Percentiles rank a stretch among this genome's conserved stretches.
These are phyloP conservation scores for Vesta saturnalis DNA, from an alignment of 2,888 invertebrate species.

Conservation along the genomic window DNA sequence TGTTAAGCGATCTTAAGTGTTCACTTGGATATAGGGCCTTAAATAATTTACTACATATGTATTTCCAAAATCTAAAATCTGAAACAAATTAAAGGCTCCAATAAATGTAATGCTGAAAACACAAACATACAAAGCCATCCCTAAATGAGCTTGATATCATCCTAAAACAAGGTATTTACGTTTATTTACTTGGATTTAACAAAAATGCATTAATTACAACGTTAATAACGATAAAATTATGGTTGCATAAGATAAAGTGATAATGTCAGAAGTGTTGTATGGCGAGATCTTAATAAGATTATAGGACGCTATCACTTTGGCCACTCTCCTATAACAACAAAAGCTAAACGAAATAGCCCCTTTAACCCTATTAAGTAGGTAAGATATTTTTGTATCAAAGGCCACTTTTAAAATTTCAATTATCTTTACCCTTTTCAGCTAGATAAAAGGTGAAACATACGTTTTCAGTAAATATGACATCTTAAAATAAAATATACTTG, in stretches of 20 bases:
- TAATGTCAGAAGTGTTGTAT: not conserved
- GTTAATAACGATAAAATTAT: too few species aligned
- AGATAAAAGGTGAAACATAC: not conserved
- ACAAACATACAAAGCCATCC: too few species aligned
- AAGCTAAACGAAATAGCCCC: slow-evolving; percentile 1
- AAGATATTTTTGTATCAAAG: not conserved
- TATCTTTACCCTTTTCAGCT: not conserved
- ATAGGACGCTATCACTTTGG: not conserved
- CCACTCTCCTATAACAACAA: not conserved
- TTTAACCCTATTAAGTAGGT: not conserved
- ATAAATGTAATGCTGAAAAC: too few species aligned
- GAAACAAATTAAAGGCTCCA: too few species aligned
- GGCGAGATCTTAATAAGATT: not conserved
- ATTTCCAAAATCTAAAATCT: too few species aligned
- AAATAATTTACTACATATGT: too few species aligned
- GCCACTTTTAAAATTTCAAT: not conserved
- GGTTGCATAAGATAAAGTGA: not conserved
- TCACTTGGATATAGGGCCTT: too few species aligned
- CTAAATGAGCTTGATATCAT: too few species aligned
- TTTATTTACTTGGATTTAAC: too few species aligned
- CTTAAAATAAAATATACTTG: not conserved
- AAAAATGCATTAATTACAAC: too few species aligned
- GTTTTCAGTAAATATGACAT: not conserved
- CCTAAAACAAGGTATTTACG: too few species aligned
- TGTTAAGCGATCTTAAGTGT: too few species aligned